Conservation (phyloP, 2,113 vertebrate genomes). For the Lanius ludovicianus region DNA sequence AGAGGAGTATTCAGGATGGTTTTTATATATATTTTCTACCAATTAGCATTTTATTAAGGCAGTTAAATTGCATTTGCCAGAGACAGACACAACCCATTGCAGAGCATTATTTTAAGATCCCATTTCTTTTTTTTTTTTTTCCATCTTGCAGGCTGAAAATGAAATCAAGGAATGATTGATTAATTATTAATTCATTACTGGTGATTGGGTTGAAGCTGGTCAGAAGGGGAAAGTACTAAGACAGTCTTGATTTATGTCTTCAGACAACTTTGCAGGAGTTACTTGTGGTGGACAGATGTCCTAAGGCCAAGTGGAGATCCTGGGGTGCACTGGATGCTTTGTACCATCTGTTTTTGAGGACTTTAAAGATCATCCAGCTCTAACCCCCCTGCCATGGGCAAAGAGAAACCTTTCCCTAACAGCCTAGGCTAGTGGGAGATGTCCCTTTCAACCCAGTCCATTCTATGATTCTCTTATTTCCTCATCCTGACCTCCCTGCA, state of each 20-base stretch:
- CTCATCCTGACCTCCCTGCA: background rate
- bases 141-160: slow-evolving; percentile 47
- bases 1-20: slow-evolving; percentile 45
- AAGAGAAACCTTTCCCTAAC: background rate
- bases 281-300: background rate
- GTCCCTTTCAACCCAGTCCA: background rate
- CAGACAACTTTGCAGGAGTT: background rate
- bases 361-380: background rate
- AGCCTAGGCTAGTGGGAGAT: too few relatives aligned
- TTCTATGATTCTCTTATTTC: background rate
- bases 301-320: background rate
- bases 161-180: slow-evolving; percentile 61
- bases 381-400: background rate
- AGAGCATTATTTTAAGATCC: slow-evolving; percentile 64
- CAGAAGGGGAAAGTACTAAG: background rate
- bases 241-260: background rate
- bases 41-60: slow-evolving; percentile 78
- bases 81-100: slow-evolving; percentile 58
- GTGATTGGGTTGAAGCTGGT: background rate
- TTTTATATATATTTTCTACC: slow-evolving; percentile 68
- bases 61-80: slow-evolving; percentile 71
- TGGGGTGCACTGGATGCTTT: background rate
- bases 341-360: too few relatives aligned
- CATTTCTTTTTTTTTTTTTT: slow-evolving; percentile 5
- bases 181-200: slow-evolving; percentile 58